phyloP scores from a whole-genome alignment of 1,140 invertebrate genomes.

The Daktulosphaira vitifoliae region DNA sequence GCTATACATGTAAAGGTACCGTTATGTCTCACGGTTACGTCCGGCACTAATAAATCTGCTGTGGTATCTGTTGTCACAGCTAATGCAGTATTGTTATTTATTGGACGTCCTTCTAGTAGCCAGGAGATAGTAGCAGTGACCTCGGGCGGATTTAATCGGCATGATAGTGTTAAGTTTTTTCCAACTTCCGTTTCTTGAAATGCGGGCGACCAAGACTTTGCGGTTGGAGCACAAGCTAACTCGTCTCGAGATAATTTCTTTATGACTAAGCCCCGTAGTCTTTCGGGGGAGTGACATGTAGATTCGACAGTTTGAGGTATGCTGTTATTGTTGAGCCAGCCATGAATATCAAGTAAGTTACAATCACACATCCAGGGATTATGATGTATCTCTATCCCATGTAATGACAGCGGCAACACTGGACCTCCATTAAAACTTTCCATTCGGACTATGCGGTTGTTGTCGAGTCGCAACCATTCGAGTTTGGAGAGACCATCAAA shows the following conservation, averaged over 20 bases:
- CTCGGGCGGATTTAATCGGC: slow-evolving; percentile 63
- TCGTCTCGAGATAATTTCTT: slow-evolving; percentile 60
- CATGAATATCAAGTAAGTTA: slow-evolving; percentile 60
- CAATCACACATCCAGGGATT: slow-evolving; percentile 88
- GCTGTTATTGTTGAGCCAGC: slow-evolving; percentile 67
- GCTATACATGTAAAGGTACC: slow-evolving; percentile 73
- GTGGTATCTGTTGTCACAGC: slow-evolving; percentile 54
- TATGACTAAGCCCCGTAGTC: slow-evolving; percentile 57
- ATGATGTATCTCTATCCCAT: slow-evolving; percentile 69
- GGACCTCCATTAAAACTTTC: slow-evolving; percentile 55
- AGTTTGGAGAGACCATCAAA: slow-evolving; percentile 71
- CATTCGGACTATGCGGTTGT: slow-evolving; percentile 67
- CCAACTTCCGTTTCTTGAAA: slow-evolving; percentile 68
- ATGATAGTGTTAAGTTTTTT: slow-evolving; percentile 67
- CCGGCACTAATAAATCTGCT: slow-evolving; percentile 43
- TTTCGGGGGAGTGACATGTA: slow-evolving; percentile 60
- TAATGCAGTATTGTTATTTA: slow-evolving; percentile 56
- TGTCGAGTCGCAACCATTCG: slow-evolving; percentile 73
- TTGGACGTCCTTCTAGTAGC: slow-evolving; percentile 65
- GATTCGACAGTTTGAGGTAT: slow-evolving; percentile 62
- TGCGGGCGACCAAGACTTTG: slow-evolving; percentile 53
- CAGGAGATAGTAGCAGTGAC: slow-evolving; percentile 68
- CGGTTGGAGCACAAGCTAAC: slow-evolving; percentile 71
- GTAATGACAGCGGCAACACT: slow-evolving; percentile 62
- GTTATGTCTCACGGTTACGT: slow-evolving; percentile 53